Percentiles rank a stretch among this genome's conserved stretches.
Conservation (phyloP, 2,888 invertebrate species). For the Mycalesis mineus region DNA sequence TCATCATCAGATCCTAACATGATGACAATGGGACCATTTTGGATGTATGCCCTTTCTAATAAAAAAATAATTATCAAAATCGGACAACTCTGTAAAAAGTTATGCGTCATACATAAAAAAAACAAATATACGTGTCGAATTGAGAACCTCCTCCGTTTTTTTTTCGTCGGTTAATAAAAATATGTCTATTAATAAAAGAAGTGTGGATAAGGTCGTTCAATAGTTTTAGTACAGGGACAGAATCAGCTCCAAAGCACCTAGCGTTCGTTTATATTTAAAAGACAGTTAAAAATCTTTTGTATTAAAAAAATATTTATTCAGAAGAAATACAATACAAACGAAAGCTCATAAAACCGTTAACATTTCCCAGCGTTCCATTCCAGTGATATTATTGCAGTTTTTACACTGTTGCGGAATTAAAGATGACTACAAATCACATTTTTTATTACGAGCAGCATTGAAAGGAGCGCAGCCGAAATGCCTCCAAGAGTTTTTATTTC, state of each 20-base stretch:
- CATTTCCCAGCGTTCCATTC: background rate
- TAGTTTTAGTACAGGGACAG: too few relatives aligned
- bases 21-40: too few relatives aligned
- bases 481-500: conserved; percentile 66
- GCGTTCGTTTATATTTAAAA: background rate
- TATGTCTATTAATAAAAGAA: background rate
- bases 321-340: background rate
- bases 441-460: conserved; percentile 13
- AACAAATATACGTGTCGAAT: too few relatives aligned
- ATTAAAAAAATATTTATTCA: background rate
- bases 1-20: too few relatives aligned
- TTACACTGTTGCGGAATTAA: conserved; percentile 8
- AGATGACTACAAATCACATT: conserved; percentile 15
- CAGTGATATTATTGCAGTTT: conserved; percentile 8
- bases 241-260: too few relatives aligned
- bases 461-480: conserved; percentile 37
- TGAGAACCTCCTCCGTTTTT: too few relatives aligned
- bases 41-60: too few relatives aligned
- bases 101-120: too few relatives aligned
- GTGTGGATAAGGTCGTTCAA: background rate
- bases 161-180: too few relatives aligned
- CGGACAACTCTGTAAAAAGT: too few relatives aligned
- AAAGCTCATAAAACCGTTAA: background rate
- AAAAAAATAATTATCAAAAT: too few relatives aligned
- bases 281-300: background rate